Base-by-base conservation (phyloP, 2,113 vertebrate species). In the Scolopax mira region DNA sequence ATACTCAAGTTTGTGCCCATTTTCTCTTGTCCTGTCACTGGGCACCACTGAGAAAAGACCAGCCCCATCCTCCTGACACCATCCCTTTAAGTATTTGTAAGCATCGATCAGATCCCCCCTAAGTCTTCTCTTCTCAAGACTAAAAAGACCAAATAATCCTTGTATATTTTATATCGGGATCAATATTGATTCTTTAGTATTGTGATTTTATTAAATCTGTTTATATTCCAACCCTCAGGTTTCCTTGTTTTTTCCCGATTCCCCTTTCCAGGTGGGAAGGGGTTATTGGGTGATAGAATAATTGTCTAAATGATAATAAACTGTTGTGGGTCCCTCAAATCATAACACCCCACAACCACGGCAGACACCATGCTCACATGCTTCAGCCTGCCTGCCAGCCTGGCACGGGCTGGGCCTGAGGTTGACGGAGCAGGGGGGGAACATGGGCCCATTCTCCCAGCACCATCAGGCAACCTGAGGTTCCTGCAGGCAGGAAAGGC, bases 381-480 rank as follows among this genome's bases (percentile, higher is more conserved):
- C 54, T 61, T 74, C 75, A 61, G 52, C 25, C 30, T 41, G 81
- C 3, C 61, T 39, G 33, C 27, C 44, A 81, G 28, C 28, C 15
- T 7, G 1, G 18, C 61, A 25, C 9, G 0, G 13, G 25, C 54
- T 49, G 75, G 27, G 41, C 62, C 54, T 11, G 31, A 67, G 48
- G 25, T 19, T 69, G 48, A 17, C 0, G 3, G 62, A 57, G 70
- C 72, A 24, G n/a, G n/a, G 1, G 0, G 41, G 60, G 13, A 73
- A 78, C 15, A 31, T 0, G 1, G 5, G 31, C 27, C 13, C 0
- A 0, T 57, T 70, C 35, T 69, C 48, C 69, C 16, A 12, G 46
- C 35, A 31, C 52, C 9, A 2, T 10, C 0, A 4, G 42, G 51
- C 16, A 39, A 39, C 21, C 27, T 0, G 1, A 28, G 5, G 3